Percentiles rank a stretch among this genome's conserved stretches.
Conservation (phyloP, 1,140 invertebrate species). For the Nebria ingens region DNA sequence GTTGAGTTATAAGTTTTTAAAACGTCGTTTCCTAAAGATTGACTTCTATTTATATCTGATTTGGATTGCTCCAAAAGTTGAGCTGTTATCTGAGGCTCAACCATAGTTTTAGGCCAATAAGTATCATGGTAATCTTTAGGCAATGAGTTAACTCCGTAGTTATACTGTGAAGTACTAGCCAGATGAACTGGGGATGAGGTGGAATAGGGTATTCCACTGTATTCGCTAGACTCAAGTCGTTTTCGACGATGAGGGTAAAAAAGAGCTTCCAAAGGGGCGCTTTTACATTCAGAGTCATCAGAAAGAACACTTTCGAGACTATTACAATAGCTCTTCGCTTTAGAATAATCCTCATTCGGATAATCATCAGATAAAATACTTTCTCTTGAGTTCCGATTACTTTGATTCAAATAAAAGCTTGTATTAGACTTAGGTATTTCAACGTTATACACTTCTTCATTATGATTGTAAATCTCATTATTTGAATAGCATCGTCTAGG, state of each 20-base stretch:
- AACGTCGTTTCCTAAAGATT: neutral
- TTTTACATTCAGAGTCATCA: conserved; percentile 66
- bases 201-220: neutral
- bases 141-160: neutral
- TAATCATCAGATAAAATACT: conserved; percentile 63
- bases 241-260: conserved; percentile 33
- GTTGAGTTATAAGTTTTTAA: neutral
- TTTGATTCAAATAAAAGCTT: conserved; percentile 52
- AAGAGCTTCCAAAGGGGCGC: conserved; percentile 59
- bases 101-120: neutral
- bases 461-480: conserved; percentile 56
- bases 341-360: conserved; percentile 44
- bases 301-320: conserved; percentile 69
- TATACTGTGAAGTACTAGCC: neutral
- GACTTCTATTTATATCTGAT: neutral
- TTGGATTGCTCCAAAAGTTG: neutral
- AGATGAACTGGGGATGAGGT: neutral
- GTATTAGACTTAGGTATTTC: conserved; percentile 27
- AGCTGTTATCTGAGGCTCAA: neutral
- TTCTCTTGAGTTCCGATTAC: conserved; percentile 55
- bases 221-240: neutral
- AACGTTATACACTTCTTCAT: conserved; percentile 17
- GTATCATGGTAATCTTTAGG: neutral
- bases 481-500: conserved; percentile 59
- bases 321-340: conserved; percentile 49